Percentiles rank a stretch among this genome's conserved stretches.
These are phyloP conservation scores for Macrocentrus cingulum DNA, from an alignment of 1,140 invertebrate species.

Conservation along the genomic window DNA sequence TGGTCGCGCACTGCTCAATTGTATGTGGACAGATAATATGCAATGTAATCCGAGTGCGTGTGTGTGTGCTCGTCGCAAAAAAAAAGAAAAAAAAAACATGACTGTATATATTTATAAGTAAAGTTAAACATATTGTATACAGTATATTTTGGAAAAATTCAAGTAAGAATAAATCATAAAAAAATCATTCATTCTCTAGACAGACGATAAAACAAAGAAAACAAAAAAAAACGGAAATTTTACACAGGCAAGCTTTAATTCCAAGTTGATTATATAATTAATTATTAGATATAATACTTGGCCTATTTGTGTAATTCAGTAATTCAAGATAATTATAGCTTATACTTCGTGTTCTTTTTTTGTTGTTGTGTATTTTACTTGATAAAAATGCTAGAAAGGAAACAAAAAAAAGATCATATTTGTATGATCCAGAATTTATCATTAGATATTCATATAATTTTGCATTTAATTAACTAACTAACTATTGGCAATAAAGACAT, in stretches of 20 bases:
- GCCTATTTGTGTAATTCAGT: constrained; percentile 40
- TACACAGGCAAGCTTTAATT: constrained; percentile 11
- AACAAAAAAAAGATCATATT: not conserved
- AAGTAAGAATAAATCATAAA: constrained; percentile 49
- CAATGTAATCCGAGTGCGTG: constrained; percentile 46
- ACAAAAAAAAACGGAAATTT: no score
- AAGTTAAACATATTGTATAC: constrained; percentile 59
- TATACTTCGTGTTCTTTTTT: no score
- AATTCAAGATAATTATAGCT: no score
- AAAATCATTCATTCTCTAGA: constrained; percentile 20
- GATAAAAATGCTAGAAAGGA: not conserved
- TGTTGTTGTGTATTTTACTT: no score
- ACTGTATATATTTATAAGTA: constrained; percentile 59
- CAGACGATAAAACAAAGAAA: no score
- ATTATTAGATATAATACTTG: constrained; percentile 23
- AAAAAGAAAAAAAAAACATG: no score
- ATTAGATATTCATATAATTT: constrained; percentile 6
- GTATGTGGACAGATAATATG: constrained; percentile 44
- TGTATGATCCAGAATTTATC: not conserved
- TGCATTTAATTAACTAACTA: constrained; percentile 15
- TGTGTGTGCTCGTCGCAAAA: constrained; percentile 44
- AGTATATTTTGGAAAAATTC: constrained; percentile 58
- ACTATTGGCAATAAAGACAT: constrained; percentile 13
- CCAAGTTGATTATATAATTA: constrained; percentile 10
- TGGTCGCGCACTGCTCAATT: constrained; percentile 50